Base-by-base conservation (phyloP, 2,888 invertebrate genomes). In the Drosophila anomelani region DNA sequence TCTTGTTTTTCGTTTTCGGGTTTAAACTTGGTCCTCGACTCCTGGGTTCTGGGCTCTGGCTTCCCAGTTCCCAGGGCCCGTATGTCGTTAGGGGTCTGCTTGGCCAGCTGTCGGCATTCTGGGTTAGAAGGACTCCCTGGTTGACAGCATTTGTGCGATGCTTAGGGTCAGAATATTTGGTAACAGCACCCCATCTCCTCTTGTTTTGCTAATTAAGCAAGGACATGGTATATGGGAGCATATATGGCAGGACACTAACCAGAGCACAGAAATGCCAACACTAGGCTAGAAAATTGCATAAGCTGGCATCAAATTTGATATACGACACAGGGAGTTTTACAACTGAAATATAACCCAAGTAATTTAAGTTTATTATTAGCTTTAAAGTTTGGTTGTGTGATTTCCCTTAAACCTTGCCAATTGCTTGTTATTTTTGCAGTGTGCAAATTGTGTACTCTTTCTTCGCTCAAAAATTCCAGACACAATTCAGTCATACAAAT, bases 31-130 rank as follows among this genome's bases (percentile, higher is more conserved):
- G 23, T 20, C 20, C 41, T 26, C 10, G 13, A 23, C 7, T 38
- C 26, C 20, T 56, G 36, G 38, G 29, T 39, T 29, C 26, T 29
- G 17, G 54, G 17, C 17, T 20, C 39, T 26, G 12, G 23, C 9
- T 32, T 38, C 29, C 7, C 26, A n/a, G 39, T 26, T 26, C 4
- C 23, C n/a, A 38, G 38, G 12, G 12, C 39, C 38, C 41, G n/a
- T 2, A 58, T 36, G 58, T 72, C 55, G 54, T 63, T 64, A 68
- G 13, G 39, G 53, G 29, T 29, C 54, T 47, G 47, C 73, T 59
- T n/a, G 69, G 61, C 64, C 85, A 84, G 85, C 79, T 86, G 89
- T 77, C 84, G 81, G 72, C 87, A 86, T 81, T 80, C 70, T 86
- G 71, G 34, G 34, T 26, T 23, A 23, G 34, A 36, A 36, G 54